These are phyloP conservation scores for Asobara japonica DNA, from an alignment of 1,140 invertebrate genomes.

Conservation along the genomic window DNA sequence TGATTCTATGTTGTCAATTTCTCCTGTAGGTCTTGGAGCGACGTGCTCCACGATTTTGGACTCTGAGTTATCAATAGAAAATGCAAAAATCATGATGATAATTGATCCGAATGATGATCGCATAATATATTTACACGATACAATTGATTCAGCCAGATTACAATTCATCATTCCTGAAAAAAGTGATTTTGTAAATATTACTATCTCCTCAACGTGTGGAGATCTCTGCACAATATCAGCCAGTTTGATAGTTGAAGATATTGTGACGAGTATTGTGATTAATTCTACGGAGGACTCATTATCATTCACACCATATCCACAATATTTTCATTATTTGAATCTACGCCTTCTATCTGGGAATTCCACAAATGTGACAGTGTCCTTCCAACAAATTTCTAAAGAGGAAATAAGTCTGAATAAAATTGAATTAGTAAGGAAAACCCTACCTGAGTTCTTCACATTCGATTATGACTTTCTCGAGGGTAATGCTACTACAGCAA, in stretches of 20 bases:
- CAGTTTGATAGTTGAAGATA: constrained; percentile 48
- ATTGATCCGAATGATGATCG: constrained; percentile 47
- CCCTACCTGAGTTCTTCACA: constrained; percentile 75
- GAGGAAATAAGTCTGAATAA: constrained; percentile 57
- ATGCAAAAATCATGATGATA: constrained; percentile 45
- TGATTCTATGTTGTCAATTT: background rate
- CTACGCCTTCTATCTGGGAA: constrained; percentile 50
- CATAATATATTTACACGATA: constrained; percentile 44
- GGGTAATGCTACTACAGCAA: constrained; percentile 70
- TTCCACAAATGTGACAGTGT: constrained; percentile 46
- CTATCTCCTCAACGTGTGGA: constrained; percentile 50
- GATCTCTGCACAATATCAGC: constrained; percentile 50
- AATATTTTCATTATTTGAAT: constrained; percentile 69
- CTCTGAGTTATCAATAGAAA: constrained; percentile 68
- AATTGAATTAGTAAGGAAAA: constrained; percentile 72
- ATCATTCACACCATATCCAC: constrained; percentile 68
- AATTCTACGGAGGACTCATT: constrained; percentile 50
- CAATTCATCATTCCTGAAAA: constrained; percentile 50
- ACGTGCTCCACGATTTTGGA: constrained; percentile 69
- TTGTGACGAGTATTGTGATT: constrained; percentile 36
- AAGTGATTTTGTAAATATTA: constrained; percentile 37
- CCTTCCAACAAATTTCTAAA: constrained; percentile 29
- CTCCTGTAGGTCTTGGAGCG: constrained; percentile 62
- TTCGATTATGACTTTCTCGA: constrained; percentile 75
- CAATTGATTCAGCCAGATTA: constrained; percentile 47